Conservation (phyloP, 2,888 invertebrate species). For the Agrochola macilenta region DNA sequence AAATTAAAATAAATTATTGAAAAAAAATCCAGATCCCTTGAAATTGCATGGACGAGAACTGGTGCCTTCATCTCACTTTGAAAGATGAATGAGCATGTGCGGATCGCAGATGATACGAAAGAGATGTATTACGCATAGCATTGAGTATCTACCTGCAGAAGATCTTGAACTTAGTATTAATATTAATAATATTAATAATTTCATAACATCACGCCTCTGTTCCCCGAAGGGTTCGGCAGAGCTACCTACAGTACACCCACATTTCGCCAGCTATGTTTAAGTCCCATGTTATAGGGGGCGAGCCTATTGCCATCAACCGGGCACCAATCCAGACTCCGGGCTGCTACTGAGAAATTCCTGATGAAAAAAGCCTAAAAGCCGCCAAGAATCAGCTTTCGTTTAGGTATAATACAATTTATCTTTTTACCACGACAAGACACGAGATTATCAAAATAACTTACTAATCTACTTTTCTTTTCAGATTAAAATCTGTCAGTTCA, state of each 20-base stretch:
- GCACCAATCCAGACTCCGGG: not conserved
- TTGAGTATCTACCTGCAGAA: not conserved
- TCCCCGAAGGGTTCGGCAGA: not conserved
- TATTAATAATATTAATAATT: too few relatives aligned
- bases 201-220: not conserved
- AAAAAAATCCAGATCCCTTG: not conserved
- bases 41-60: conserved; percentile 18
- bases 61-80: conserved; percentile 33
- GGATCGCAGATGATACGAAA: conserved; percentile 33
- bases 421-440: too few relatives aligned
- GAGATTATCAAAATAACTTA: not conserved
- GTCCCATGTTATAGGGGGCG: not conserved
- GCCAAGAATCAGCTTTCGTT: too few relatives aligned
- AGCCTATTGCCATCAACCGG: not conserved
- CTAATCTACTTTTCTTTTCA: conserved; percentile 2
- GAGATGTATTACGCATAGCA: conserved; percentile 29
- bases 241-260: not conserved
- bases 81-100: conserved; percentile 52
- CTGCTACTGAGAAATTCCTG: too few relatives aligned
- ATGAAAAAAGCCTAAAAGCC: not conserved
- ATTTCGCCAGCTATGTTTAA: not conserved
- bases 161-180: conserved; percentile 10
- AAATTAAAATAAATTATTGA: accelerated
- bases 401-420: too few relatives aligned
- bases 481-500: conserved; percentile 23